Base-by-base conservation (phyloP, 2,113 vertebrate genomes). In the Leiothrix lutea region DNA sequence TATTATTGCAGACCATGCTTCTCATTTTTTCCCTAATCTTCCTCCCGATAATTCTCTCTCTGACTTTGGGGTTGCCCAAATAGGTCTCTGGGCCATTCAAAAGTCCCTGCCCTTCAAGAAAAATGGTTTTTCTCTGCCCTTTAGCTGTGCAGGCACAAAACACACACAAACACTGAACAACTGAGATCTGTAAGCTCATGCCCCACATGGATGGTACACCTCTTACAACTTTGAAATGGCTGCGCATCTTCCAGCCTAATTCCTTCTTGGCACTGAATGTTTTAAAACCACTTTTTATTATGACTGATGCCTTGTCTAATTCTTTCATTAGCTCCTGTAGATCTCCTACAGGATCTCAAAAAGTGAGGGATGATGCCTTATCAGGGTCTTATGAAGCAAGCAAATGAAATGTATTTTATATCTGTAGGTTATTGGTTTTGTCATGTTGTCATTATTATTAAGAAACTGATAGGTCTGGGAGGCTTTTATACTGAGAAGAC, bases 361-460 rank as follows among this genome's bases (percentile, higher is more conserved):
- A 96, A 86, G 38, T n/a, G 65, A 96, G 64, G 15, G 16, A 90
- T 1, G 5, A 73, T 82, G 65, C 40, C 69, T 94, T 92, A 79
- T 88, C 77, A 90, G 74, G 62, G 61, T 88, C 47, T 92, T 91
- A 71, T 20, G 80, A 96, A 96, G 84, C 75, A 94, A 95, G 88
- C 21, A 92, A 95, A 96, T 88, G 72, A 88, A 95, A 91, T 70
- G 88, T 72, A 80, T 93, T 95, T 95, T 88, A 24, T 90, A 90
- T 89, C 84, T 95, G 86, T 48, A 80, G 60, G 80, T 96, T 97
- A 97, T 95, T 95, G 92, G 95, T 85, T 97, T 97, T 97, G 95
- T 95, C 94, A 96, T 97, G 81, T 91, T 94, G 94, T 94, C 97
- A 91, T 96, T 94, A 90, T 94, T 95, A 91, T 82, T 95, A 95